Evolutionary conservation across 2,888 invertebrate species (phyloP), one percentile per base, ranked within the genome.

Genomic region (Microchrysa polita): DNA sequence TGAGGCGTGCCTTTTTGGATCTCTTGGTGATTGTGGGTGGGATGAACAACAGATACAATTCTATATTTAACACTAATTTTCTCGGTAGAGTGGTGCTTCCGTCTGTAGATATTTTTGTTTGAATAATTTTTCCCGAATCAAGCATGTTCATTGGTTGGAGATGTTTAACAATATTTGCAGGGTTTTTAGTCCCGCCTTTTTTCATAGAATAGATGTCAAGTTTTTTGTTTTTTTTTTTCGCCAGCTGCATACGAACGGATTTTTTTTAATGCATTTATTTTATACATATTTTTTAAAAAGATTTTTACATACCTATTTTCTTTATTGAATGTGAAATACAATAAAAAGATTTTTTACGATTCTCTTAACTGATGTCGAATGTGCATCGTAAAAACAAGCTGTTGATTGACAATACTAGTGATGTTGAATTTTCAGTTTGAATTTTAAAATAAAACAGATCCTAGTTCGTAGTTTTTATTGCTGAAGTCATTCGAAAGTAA

Each of bases 361-460:
- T 34, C 55, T 16, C 55, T 16, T 20, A 4, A 16, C 53, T 27
- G 53, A 48, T 22, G 42, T 12, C 10, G n/a, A 22, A n/a, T 14
- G 48, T 67, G 18, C 14, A n/a, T 69, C 69, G 20, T 57, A 69
- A 69, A n/a, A 57, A 27, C 10, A 18, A 16, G 10, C 10, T 55
- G 57, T 14, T 55, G 40, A 57, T 18, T 20, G 69, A 69, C 40
- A 67, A 52, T 23, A 23, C 14, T 53, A 16, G 40, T 34, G 40
- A 34, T 27, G 16, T 18, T 18, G 18, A 22, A 59, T 59, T n/a
- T 59, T 55, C 22, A 34, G 57, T 69, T 69, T 69, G 20, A 10
- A 34, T 57, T 34, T 12, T 7, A 55, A 69, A 69, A 40, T 40
- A 55, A 57, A 69, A 55, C 69, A 69, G 57, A 57, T 69, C 18